Conservation (phyloP, 2,113 vertebrate species). For the Marmota flaviventris region DNA sequence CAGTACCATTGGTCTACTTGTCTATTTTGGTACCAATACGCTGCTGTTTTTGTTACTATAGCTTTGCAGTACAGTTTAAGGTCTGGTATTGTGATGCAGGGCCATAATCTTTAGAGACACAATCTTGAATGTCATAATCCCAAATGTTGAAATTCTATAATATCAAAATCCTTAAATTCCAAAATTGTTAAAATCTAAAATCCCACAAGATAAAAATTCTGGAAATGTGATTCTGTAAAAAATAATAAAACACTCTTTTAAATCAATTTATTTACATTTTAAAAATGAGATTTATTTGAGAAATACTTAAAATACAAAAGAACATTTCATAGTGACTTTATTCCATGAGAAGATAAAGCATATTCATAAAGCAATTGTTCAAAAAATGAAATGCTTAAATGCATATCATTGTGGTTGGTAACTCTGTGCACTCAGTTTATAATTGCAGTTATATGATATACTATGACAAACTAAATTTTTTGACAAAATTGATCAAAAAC, state of each 20-base stretch:
- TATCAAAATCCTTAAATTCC: not conserved
- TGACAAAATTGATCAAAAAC: not conserved
- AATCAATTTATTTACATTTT: not conserved
- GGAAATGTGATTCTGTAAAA: no score
- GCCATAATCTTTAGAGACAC: not conserved
- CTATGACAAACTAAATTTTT: not conserved
- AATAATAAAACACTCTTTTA: not conserved
- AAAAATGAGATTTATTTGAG: not conserved
- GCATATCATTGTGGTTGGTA: not conserved
- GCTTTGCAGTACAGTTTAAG: no score
- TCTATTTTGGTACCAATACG: no score
- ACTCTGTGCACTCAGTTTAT: not conserved
- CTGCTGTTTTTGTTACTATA: no score
- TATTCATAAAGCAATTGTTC: not conserved
- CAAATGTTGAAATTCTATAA: not conserved
- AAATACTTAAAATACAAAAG: not conserved
- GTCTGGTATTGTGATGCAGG: no score
- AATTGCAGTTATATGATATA: not conserved
- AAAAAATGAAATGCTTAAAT: not conserved
- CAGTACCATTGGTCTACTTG: no score
- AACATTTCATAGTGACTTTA: not conserved
- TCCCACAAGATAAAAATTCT: not conserved
- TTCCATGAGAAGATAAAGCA: not conserved
- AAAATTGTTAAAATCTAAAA: not conserved
- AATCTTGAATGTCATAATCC: not conserved